A percentile compares a stretch with the other conserved stretches of the same genome.
Conservation (phyloP, 1,140 invertebrate genomes). For the Tetramorium parvispinum region DNA sequence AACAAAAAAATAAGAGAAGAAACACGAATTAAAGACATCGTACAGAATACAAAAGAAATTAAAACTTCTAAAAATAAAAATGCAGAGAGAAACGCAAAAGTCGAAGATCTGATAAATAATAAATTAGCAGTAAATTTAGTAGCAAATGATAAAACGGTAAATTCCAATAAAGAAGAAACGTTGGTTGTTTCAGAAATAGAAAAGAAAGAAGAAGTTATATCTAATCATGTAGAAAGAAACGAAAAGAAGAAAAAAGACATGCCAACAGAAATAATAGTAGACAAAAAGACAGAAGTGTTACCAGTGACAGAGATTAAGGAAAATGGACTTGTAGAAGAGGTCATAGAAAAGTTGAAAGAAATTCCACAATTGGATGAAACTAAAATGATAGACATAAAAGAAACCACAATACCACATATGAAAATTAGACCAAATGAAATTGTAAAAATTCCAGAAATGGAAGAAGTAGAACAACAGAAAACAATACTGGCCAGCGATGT, state of each 20-base stretch:
- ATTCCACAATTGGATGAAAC: not conserved
- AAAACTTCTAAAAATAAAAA: not conserved
- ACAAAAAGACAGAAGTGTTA: not conserved
- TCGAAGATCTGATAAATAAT: not conserved
- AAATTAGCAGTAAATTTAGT: not conserved
- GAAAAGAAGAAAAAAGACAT: not conserved
- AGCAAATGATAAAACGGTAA: not conserved
- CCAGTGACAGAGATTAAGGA: not conserved
- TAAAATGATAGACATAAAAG: not conserved
- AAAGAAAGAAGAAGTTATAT: not conserved
- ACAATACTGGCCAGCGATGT: not conserved
- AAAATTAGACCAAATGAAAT: not conserved
- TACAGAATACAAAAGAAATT: not conserved
- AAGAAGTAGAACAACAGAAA: conserved; percentile 7
- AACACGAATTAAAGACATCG: not conserved
- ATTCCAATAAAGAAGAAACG: conserved; percentile 8
- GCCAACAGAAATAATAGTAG: not conserved
- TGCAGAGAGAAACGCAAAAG: not conserved
- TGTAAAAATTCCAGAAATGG: not conserved
- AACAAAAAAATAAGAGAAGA: not conserved
- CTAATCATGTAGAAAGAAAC: not conserved
- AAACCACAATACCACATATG: not conserved
- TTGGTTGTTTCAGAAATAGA: not conserved
- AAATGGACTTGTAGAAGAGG: not conserved
- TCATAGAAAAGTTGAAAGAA: conserved; percentile 19